These are phyloP conservation scores for Lates calcarifer DNA, from an alignment of 2,113 vertebrate species.

Conservation along the genomic window DNA sequence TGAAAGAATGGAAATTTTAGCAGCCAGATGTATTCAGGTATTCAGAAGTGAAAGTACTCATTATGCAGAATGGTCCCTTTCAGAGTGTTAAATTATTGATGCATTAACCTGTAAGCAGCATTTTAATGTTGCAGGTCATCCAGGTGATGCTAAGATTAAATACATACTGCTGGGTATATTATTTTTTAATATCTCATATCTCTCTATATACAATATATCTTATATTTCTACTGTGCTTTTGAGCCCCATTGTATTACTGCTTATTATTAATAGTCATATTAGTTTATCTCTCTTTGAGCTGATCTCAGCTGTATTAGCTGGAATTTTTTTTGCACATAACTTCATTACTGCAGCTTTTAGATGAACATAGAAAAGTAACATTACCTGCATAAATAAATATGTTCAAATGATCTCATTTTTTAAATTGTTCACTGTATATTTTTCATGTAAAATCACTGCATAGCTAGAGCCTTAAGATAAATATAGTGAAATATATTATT, in stretches of 20 bases:
- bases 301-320: neutral
- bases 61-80: constrained; percentile 18
- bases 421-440: neutral
- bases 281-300: neutral
- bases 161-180: neutral
- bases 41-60: constrained; percentile 9
- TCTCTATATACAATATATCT: neutral
- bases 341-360: neutral
- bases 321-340: neutral
- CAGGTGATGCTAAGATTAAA: constrained; percentile 22
- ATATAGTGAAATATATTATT: neutral
- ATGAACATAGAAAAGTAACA: neutral
- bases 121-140: constrained; percentile 49
- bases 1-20: neutral
- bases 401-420: neutral
- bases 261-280: neutral
- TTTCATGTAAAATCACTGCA: neutral
- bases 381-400: neutral
- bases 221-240: neutral
- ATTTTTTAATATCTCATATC: neutral
- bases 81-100: constrained; percentile 48
- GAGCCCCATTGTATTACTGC: neutral
- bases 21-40: constrained; percentile 10
- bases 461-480: neutral
- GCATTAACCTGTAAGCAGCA: constrained; percentile 41